phyloP scores from a whole-genome alignment of 2,888 invertebrate genomes.

The Celastrina argiolus region DNA sequence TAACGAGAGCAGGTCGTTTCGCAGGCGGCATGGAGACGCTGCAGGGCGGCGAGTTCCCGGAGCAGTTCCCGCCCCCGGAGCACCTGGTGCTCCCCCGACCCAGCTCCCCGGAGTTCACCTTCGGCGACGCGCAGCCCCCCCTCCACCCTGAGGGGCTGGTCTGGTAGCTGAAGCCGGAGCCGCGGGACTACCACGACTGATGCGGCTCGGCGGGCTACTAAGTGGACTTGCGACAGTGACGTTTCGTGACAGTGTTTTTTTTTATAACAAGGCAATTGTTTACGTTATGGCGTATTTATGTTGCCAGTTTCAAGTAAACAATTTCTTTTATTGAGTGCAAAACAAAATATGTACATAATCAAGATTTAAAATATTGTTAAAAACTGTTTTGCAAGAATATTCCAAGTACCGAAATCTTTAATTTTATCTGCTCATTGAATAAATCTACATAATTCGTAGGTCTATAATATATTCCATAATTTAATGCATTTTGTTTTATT shows the following conservation, averaged over 20 bases:
- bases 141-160: constrained; percentile 73
- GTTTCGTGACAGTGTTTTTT: constrained; percentile 30
- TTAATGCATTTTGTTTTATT: constrained; percentile 30
- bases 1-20: constrained; percentile 87
- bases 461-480: constrained; percentile 31
- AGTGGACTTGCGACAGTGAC: constrained; percentile 59
- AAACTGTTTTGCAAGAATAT: not conserved
- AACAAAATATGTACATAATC: not conserved
- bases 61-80: constrained; percentile 80
- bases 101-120: constrained; percentile 86
- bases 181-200: constrained; percentile 78
- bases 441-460: constrained; percentile 11
- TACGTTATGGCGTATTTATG: not conserved
- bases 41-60: constrained; percentile 70
- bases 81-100: constrained; percentile 84
- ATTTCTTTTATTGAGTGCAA: not conserved
- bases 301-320: not conserved
- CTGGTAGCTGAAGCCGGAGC: constrained; percentile 79
- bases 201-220: constrained; percentile 72
- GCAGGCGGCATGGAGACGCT: constrained; percentile 82
- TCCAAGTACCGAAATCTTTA: not conserved
- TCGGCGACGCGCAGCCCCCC: constrained; percentile 72
- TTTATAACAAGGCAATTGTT: not conserved
- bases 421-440: not conserved
- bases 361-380: not conserved